phyloP scores from a whole-genome alignment of 2,888 invertebrate genomes.

The Melolontha melolontha region DNA sequence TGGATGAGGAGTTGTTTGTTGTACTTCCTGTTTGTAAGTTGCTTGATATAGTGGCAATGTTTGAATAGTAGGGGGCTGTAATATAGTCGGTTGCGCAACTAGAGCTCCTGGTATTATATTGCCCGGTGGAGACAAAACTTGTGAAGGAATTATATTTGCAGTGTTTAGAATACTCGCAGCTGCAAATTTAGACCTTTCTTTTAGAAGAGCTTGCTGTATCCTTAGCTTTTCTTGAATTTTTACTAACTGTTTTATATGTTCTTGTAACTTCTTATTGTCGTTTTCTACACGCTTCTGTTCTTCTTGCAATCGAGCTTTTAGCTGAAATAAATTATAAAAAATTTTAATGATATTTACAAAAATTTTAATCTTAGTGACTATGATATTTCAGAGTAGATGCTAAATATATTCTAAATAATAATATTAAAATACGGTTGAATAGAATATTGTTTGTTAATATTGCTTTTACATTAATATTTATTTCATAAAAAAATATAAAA shows the following conservation, averaged over 20 bases:
- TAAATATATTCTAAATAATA: too few species aligned
- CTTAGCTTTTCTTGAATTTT: constrained; percentile 63
- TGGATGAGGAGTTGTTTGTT: constrained; percentile 41
- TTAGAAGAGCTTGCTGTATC: constrained; percentile 57
- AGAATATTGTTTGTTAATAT: too few species aligned
- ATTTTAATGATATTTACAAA: too few species aligned
- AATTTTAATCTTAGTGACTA: too few species aligned
- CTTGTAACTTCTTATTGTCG: constrained; percentile 62
- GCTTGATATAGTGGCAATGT: constrained; percentile 44
- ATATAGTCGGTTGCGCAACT: constrained; percentile 11
- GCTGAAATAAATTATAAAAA: constrained; percentile 52
- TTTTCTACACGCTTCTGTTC: constrained; percentile 61
- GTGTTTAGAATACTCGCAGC: constrained; percentile 43
- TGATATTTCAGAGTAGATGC: too few species aligned
- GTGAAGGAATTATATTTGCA: constrained; percentile 38
- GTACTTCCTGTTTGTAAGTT: constrained; percentile 31
- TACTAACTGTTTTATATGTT: constrained; percentile 61
- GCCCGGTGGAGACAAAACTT: constrained; percentile 28
- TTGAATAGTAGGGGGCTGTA: constrained; percentile 38
- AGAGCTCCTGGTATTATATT: constrained; percentile 4
- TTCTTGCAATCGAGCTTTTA: constrained; percentile 62
- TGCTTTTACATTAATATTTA: too few species aligned
- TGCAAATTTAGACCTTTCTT: constrained; percentile 49
- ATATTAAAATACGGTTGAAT: too few species aligned
- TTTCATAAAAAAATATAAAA: too few species aligned